Conservation (phyloP, 2,888 invertebrate genomes). For the Habroteleia sp. region DNA sequence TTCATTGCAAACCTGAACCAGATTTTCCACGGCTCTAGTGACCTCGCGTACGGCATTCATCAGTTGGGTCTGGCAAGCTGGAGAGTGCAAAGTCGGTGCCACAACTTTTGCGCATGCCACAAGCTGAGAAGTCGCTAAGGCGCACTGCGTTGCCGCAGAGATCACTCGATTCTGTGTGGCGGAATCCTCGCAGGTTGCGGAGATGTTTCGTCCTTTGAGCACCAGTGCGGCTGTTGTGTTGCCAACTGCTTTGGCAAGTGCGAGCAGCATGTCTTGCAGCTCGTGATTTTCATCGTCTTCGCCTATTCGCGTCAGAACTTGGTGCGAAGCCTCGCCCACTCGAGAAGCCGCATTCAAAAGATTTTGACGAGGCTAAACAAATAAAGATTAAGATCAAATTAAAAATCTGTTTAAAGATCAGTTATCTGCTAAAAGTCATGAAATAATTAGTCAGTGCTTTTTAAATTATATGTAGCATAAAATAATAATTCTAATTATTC, state of each 20-base stretch:
- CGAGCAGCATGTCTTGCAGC: slow-evolving; percentile 93
- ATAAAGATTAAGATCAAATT: no score
- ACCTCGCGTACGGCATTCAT: slow-evolving; percentile 96
- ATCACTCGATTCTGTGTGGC: slow-evolving; percentile 93
- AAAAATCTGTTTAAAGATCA: no score
- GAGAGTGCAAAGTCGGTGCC: slow-evolving; percentile 90
- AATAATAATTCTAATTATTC: no score
- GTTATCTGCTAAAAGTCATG: no score
- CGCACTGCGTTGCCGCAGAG: slow-evolving; percentile 97
- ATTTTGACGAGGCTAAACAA: slow-evolving; percentile 90
- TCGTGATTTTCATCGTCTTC: slow-evolving; percentile 94
- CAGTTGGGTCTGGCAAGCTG: slow-evolving; percentile 94
- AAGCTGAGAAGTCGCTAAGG: slow-evolving; percentile 97
- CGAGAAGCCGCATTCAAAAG: slow-evolving; percentile 96
- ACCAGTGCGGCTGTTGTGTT: slow-evolving; percentile 98
- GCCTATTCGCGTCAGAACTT: slow-evolving; percentile 95
- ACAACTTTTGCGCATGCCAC: slow-evolving; percentile 98
- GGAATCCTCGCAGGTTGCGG: slow-evolving; percentile 91
- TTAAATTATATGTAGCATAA: no score
- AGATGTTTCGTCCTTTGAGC: slow-evolving; percentile 97
- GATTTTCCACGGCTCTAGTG: slow-evolving; percentile 93
- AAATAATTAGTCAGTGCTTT: no score
- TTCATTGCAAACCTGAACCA: slow-evolving; percentile 91
- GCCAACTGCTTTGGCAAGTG: slow-evolving; percentile 97
- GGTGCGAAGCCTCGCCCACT: slow-evolving; percentile 97